Evolutionary conservation across 2,888 invertebrate species (phyloP).

Genomic region (Oasisia sp.): DNA sequence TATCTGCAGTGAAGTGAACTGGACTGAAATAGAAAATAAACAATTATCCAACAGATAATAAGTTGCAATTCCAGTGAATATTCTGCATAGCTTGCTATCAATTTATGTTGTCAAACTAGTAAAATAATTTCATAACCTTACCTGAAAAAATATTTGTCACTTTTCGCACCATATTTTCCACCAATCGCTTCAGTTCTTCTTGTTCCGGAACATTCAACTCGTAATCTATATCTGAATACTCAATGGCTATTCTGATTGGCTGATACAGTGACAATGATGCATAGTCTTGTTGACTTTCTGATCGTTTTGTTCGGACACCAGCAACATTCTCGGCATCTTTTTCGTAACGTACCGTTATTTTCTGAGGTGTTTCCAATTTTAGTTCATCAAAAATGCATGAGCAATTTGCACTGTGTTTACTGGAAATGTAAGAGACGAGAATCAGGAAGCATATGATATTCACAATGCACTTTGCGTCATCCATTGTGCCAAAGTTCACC

Average conservation of each 20-base stretch:
- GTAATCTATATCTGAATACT: neutral
- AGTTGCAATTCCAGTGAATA: neutral
- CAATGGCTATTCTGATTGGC: slow-evolving; percentile 12
- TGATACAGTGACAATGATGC: neutral
- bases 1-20: neutral
- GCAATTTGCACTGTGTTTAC: neutral
- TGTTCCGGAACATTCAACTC: neutral
- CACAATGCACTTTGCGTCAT: neutral
- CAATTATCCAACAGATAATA: neutral
- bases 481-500: neutral
- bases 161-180: neutral
- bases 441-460: neutral
- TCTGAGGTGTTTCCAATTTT: neutral
- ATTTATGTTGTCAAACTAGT: neutral
- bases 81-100: neutral
- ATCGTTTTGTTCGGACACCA: neutral
- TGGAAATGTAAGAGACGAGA: neutral
- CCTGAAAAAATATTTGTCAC: neutral
- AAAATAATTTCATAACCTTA: neutral
- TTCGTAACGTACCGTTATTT: neutral
- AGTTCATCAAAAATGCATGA: neutral
- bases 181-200: neutral
- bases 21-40: neutral
- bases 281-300: neutral
- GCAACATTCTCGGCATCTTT: slow-evolving; percentile 8